Evolutionary conservation across 2,113 vertebrate genomes (phyloP).

Genomic region (Agapornis roseicollis): DNA sequence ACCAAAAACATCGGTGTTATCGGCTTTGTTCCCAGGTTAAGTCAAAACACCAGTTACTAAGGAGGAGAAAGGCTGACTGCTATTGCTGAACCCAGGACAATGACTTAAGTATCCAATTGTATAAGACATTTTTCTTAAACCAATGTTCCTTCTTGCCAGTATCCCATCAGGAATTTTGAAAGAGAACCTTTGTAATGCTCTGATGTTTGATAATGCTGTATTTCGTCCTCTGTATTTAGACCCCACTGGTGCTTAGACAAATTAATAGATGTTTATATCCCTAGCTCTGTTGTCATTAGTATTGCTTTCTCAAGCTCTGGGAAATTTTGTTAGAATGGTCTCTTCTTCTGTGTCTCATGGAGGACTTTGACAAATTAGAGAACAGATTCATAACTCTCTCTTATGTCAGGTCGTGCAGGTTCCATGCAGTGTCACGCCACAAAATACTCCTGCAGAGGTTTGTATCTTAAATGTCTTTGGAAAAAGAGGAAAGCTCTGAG

Average conservation of each 20-base stretch:
- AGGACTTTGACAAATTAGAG: constrained; percentile 13
- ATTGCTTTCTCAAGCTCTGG: not conserved
- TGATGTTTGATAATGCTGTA: not conserved
- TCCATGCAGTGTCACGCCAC: not conserved
- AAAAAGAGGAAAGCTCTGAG: not conserved
- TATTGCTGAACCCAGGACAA: no score
- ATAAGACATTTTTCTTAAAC: not conserved
- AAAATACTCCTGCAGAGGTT: constrained; percentile 19
- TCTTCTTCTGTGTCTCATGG: not conserved
- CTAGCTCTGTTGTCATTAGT: not conserved
- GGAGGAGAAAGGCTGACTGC: no score
- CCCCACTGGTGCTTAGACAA: not conserved
- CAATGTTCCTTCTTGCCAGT: not conserved
- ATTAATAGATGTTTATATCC: not conserved
- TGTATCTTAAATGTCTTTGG: constrained; percentile 27
- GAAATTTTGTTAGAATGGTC: not conserved
- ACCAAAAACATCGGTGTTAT: no score
- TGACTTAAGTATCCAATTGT: not conserved
- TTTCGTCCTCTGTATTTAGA: not conserved
- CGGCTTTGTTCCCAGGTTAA: no score
- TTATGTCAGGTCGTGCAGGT: not conserved
- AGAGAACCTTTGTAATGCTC: not conserved
- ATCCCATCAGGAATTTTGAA: not conserved
- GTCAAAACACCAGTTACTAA: no score
- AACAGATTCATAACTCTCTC: not conserved